Evolutionary conservation across 2,797 vertebrate genomes (phyloP).

Genomic region (Danio jaintianensis): DNA sequence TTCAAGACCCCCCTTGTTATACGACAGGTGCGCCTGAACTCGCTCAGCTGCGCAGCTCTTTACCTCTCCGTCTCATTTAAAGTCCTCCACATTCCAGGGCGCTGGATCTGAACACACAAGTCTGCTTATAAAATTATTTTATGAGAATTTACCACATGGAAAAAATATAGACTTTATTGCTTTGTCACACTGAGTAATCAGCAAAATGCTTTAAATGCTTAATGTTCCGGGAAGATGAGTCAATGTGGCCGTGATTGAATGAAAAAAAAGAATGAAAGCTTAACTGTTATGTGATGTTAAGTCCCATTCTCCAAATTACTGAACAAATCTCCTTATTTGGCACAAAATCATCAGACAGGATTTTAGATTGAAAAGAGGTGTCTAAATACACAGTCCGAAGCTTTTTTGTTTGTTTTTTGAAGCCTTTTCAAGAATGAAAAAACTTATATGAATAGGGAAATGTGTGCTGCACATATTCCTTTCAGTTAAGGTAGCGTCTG

Average conservation of each 20-base stretch:
- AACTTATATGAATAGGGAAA: too few relatives aligned
- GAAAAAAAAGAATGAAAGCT: neutral
- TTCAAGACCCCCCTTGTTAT: constrained; percentile 76
- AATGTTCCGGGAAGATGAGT: constrained; percentile 20
- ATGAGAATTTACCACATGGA: constrained; percentile 55
- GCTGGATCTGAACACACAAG: constrained; percentile 41
- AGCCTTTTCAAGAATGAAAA: too few relatives aligned
- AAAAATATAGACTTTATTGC: constrained; percentile 55
- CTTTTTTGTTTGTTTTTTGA: too few relatives aligned
- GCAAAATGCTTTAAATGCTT: neutral
- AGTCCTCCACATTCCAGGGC: constrained; percentile 70
- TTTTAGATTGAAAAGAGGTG: neutral
- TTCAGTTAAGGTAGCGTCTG: too few relatives aligned
- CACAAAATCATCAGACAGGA: neutral
- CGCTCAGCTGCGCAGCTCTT: constrained; percentile 74
- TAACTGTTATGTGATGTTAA: neutral
- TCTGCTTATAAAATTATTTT: constrained; percentile 63
- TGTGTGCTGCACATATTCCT: too few relatives aligned
- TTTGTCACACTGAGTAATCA: constrained; percentile 26
- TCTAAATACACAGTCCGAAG: too few relatives aligned
- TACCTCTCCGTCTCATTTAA: constrained; percentile 69
- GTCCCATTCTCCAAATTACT: neutral
- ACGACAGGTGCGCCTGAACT: constrained; percentile 78
- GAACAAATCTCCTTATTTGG: constrained; percentile 9
- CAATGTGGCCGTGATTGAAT: constrained; percentile 4